Conservation (phyloP, 2,888 invertebrate species). For the Celastrina argiolus region DNA sequence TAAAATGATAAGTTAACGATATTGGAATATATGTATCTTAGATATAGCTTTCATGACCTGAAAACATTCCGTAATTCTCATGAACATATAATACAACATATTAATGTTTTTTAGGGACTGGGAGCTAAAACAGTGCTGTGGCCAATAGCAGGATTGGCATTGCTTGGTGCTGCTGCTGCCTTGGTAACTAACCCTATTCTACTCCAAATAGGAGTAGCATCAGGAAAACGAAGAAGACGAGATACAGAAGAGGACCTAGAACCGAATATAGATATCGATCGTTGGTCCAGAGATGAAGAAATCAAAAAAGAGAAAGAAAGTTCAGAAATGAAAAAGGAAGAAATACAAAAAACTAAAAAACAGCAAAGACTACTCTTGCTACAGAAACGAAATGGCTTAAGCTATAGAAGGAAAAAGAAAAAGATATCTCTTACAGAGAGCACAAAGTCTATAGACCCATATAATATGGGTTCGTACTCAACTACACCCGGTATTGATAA, state of each 20-base stretch:
- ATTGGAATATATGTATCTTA: no score
- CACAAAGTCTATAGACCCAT: neutral
- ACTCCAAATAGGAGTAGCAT: slow-evolving; percentile 85
- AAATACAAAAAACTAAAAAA: neutral
- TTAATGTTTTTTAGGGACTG: slow-evolving; percentile 62
- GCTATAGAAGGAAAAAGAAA: neutral
- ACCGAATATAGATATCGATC: slow-evolving; percentile 28
- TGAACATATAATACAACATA: no score
- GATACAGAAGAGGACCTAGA: slow-evolving; percentile 51
- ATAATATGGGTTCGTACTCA: slow-evolving; percentile 24
- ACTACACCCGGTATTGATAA: slow-evolving; percentile 36
- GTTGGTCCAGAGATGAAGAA: slow-evolving; percentile 2
- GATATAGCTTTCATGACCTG: neutral
- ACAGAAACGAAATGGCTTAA: neutral
- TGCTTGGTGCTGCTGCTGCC: slow-evolving; percentile 89
- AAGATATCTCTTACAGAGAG: neutral
- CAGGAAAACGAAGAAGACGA: slow-evolving; percentile 78
- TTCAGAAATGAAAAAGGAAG: neutral
- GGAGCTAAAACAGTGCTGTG: slow-evolving; percentile 81
- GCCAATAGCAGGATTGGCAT: slow-evolving; percentile 87
- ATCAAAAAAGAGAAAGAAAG: slow-evolving; percentile 11
- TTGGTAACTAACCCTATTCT: slow-evolving; percentile 87
- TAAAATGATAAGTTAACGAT: no score
- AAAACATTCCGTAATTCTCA: no score
- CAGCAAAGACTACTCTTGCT: neutral